Evolutionary conservation across 2,113 vertebrate species (phyloP).

Genomic region (Osmerus mordax): DNA sequence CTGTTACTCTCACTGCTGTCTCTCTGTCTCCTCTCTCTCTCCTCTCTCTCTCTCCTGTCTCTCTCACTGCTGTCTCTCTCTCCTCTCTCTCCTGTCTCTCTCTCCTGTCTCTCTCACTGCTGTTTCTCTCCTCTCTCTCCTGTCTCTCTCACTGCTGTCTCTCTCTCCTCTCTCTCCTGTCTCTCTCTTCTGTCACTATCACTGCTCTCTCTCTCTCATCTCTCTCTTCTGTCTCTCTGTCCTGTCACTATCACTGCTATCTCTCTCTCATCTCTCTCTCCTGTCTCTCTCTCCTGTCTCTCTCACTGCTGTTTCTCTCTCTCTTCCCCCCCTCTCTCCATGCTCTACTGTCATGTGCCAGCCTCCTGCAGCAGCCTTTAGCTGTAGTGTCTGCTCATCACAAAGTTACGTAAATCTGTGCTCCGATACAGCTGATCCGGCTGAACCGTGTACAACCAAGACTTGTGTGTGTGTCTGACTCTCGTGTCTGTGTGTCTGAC

Average conservation of each 20-base stretch:
- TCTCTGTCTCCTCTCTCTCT: not conserved
- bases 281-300: not conserved
- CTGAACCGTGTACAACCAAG: too few species aligned
- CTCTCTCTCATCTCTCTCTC: not conserved
- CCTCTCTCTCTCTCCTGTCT: not conserved
- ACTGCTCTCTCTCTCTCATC: not conserved
- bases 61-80: not conserved
- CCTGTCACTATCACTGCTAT: not conserved
- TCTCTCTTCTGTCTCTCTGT: too few species aligned
- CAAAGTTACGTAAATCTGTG: not conserved
- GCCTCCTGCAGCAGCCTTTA: too few species aligned
- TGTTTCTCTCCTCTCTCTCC: too few species aligned
- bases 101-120: not conserved
- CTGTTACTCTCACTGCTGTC: too few species aligned
- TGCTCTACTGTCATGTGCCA: too few species aligned
- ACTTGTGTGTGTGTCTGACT: too few species aligned
- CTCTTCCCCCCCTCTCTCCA: not conserved
- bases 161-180: too few species aligned
- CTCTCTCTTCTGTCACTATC: not conserved
- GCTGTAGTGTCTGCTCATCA: not conserved
- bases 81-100: not conserved
- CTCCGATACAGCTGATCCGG: not conserved
- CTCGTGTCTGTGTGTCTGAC: too few species aligned
- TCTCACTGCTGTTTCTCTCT: not conserved
- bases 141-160: too few species aligned